phyloP scores from a whole-genome alignment of 1,140 invertebrate species.

The Sarcophaga peregrina region DNA sequence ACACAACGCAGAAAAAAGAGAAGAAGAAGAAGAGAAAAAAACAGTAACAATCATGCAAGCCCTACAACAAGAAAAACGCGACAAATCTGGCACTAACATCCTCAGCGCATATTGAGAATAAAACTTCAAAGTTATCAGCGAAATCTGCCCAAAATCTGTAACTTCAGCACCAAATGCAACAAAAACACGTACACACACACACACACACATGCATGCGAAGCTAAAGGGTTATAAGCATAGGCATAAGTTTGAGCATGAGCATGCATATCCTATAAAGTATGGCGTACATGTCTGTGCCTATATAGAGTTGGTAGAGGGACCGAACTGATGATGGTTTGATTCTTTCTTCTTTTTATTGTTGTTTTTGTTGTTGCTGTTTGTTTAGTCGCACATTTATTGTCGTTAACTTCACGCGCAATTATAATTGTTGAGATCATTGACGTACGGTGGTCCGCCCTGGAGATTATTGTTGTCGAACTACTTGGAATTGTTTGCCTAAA shows the following conservation, averaged over 20 bases:
- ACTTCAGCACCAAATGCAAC: constrained; percentile 12
- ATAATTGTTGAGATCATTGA: constrained; percentile 31
- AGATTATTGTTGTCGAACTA: constrained; percentile 5
- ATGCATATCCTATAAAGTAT: too few relatives aligned
- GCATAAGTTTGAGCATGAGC: too few relatives aligned
- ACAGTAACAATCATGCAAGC: not conserved
- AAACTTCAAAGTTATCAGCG: constrained; percentile 65
- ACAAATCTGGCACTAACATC: constrained; percentile 65
- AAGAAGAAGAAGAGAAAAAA: not conserved
- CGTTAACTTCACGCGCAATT: constrained; percentile 41
- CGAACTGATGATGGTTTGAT: not conserved
- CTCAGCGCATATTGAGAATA: constrained; percentile 58
- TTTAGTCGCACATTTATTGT: constrained; percentile 20
- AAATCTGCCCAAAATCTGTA: constrained; percentile 46
- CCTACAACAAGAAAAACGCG: constrained; percentile 56
- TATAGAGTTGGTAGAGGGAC: not conserved
- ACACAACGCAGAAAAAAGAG: not conserved
- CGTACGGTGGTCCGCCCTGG: not conserved
- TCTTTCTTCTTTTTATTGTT: not conserved
- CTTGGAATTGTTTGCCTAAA: not conserved
- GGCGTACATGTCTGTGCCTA: too few relatives aligned
- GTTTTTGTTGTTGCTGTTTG: not conserved
- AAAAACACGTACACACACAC: too few relatives aligned
- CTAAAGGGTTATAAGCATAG: too few relatives aligned
- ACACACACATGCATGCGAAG: not conserved